A percentile compares a stretch with the other conserved stretches of the same genome.
phyloP scores from a whole-genome alignment of 1,140 invertebrate genomes.

The Sinonovacula constricta region DNA sequence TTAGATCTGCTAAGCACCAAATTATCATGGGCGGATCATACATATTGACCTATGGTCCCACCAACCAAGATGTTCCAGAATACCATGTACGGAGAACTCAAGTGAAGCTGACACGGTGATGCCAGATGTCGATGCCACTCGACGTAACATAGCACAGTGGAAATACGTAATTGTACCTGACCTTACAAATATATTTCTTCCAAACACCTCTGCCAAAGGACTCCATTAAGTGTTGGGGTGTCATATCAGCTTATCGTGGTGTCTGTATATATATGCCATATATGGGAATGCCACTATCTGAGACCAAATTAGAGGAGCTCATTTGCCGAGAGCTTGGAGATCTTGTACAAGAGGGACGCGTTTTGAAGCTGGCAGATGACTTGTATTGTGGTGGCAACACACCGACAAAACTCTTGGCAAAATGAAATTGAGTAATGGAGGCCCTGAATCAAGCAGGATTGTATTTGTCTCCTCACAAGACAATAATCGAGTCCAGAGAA shows the following conservation, averaged over 20 bases:
- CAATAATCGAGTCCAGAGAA: slow-evolving; percentile 26
- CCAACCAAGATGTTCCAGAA: too few species aligned
- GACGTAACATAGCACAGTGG: too few species aligned
- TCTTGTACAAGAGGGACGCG: slow-evolving; percentile 55
- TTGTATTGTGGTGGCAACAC: too few species aligned
- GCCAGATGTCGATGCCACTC: too few species aligned
- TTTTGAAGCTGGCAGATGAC: slow-evolving; percentile 49
- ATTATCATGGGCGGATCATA: too few species aligned
- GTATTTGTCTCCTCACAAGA: slow-evolving; percentile 26
- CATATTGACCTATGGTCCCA: too few species aligned
- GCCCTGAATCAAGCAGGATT: slow-evolving; percentile 27
- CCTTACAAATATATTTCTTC: too few species aligned
- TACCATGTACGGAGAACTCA: too few species aligned
- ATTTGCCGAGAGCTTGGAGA: slow-evolving; percentile 56
- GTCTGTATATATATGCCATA: slow-evolving; percentile 52
- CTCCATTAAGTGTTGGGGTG: slow-evolving; percentile 57
- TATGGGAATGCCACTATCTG: slow-evolving; percentile 59
- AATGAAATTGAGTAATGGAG: slow-evolving; percentile 22
- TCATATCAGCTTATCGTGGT: slow-evolving; percentile 50
- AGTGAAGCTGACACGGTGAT: too few species aligned
- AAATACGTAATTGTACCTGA: too few species aligned
- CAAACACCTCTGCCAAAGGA: slow-evolving; percentile 51
- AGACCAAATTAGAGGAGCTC: slow-evolving; percentile 59
- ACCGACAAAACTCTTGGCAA: slow-evolving; percentile 24
- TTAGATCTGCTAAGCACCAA: too few species aligned